A percentile compares a stretch with the other conserved stretches of the same genome.
phyloP scores from a whole-genome alignment of 2,888 invertebrate genomes.

The Caenorhabditis macrosperma region DNA sequence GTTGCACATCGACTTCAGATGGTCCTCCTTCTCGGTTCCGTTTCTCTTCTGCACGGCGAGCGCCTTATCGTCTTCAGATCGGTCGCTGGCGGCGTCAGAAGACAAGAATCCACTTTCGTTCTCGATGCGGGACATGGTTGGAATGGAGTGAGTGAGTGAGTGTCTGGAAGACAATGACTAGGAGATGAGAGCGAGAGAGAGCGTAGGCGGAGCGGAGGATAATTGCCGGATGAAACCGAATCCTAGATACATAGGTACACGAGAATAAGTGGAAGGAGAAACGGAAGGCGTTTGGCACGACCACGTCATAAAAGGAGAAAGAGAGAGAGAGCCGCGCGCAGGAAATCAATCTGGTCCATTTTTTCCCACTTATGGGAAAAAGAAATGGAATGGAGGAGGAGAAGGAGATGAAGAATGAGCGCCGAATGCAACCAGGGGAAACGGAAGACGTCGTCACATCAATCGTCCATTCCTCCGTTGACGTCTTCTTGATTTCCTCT shows the following conservation, averaged over 20 bases:
- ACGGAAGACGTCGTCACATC: slow-evolving; percentile 48
- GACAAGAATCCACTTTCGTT: slow-evolving; percentile 61
- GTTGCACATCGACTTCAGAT: slow-evolving; percentile 69
- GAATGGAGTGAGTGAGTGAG: not conserved
- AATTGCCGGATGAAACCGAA: slow-evolving; percentile 56
- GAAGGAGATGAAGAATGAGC: slow-evolving; percentile 18
- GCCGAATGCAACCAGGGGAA: slow-evolving; percentile 20
- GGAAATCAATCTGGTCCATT: slow-evolving; percentile 46
- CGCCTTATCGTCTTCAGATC: slow-evolving; percentile 48
- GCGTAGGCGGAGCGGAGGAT: slow-evolving; percentile 19
- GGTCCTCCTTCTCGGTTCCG: slow-evolving; percentile 39
- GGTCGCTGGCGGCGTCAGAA: slow-evolving; percentile 56
- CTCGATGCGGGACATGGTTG: slow-evolving; percentile 51
- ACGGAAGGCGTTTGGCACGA: no score
- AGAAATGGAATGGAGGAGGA: not conserved
- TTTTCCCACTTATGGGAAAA: slow-evolving; percentile 50
- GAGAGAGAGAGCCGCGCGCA: not conserved
- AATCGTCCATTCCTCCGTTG: slow-evolving; percentile 29
- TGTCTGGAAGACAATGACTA: not conserved
- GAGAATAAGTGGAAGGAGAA: slow-evolving; percentile 16
- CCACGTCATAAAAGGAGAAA: slow-evolving; percentile 29
- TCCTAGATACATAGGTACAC: slow-evolving; percentile 11
- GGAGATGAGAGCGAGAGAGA: not conserved
- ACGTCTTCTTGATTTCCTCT: slow-evolving; percentile 12
- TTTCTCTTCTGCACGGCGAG: slow-evolving; percentile 13